Conservation (phyloP, 2,888 invertebrate genomes). For the Agrochola litura region DNA sequence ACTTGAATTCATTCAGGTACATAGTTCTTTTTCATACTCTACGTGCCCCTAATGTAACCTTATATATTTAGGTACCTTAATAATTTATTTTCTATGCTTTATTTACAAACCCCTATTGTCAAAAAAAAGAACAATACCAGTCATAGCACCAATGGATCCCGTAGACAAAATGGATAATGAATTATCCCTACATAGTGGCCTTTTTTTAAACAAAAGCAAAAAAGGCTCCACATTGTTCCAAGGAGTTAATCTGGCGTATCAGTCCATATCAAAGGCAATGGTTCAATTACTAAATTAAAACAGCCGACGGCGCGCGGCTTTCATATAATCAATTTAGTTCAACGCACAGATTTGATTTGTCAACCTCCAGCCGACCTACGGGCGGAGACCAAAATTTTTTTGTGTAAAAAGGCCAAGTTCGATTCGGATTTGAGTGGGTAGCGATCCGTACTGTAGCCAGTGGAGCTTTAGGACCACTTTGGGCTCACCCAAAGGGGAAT, state of each 20-base stretch:
- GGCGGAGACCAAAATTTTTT: slow-evolving; percentile 20
- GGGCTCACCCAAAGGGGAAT: neutral
- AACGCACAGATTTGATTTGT: slow-evolving; percentile 44
- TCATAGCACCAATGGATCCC: neutral
- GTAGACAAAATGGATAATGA: slow-evolving; percentile 2
- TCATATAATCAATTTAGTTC: slow-evolving; percentile 43
- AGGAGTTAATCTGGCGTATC: slow-evolving; percentile 10
- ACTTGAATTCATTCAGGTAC: neutral
- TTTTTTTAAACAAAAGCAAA: slow-evolving; percentile 12
- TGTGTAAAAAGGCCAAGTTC: slow-evolving; percentile 37
- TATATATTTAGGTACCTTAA: no score
- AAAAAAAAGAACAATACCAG: slow-evolving; percentile 16
- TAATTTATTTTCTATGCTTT: neutral
- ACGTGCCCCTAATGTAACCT: no score
- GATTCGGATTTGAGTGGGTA: slow-evolving; percentile 9
- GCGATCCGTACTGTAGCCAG: slow-evolving; percentile 6
- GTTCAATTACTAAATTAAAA: slow-evolving; percentile 44
- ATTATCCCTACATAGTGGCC: neutral
- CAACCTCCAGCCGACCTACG: slow-evolving; percentile 36
- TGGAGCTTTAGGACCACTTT: slow-evolving; percentile 23
- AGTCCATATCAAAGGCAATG: slow-evolving; percentile 28
- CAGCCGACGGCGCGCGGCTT: slow-evolving; percentile 3
- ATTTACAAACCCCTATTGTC: neutral
- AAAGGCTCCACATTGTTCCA: slow-evolving; percentile 22
- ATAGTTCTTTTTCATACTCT: neutral